phyloP scores from a whole-genome alignment of 2,888 invertebrate species.

The Drosophila sordidula region DNA sequence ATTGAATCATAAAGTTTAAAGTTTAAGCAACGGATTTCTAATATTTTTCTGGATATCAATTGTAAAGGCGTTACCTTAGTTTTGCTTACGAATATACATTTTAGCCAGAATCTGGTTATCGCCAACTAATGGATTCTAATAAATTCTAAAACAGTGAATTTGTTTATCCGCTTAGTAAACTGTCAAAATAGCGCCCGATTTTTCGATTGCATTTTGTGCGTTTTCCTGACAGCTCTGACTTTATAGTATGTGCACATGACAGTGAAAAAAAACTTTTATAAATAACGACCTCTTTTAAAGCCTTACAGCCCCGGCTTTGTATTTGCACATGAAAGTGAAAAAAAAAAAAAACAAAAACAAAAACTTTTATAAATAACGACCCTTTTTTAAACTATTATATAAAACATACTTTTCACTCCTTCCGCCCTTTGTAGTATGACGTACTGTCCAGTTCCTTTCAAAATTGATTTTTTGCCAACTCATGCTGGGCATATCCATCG shows the following conservation, averaged over 20 bases:
- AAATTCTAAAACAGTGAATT: too few relatives aligned
- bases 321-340: constrained; percentile 7
- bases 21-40: too few relatives aligned
- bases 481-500: constrained; percentile 5
- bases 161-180: background rate
- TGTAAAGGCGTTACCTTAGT: too few relatives aligned
- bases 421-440: background rate
- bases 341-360: constrained; percentile 6
- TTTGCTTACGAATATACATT: too few relatives aligned
- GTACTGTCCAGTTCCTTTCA: background rate
- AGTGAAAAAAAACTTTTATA: too few relatives aligned
- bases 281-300: too few relatives aligned
- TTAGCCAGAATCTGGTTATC: too few relatives aligned
- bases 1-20: too few relatives aligned
- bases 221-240: constrained; percentile 29
- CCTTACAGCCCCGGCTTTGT: constrained; percentile 21
- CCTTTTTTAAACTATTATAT: background rate
- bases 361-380: background rate
- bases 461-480: constrained; percentile 1
- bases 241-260: constrained; percentile 16
- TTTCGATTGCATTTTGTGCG: background rate
- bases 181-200: background rate
- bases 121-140: too few relatives aligned
- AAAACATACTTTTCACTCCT: too few relatives aligned
- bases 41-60: too few relatives aligned